These are phyloP conservation scores for Sisyra terminalis DNA, from an alignment of 2,888 invertebrate genomes.

Conservation along the genomic window DNA sequence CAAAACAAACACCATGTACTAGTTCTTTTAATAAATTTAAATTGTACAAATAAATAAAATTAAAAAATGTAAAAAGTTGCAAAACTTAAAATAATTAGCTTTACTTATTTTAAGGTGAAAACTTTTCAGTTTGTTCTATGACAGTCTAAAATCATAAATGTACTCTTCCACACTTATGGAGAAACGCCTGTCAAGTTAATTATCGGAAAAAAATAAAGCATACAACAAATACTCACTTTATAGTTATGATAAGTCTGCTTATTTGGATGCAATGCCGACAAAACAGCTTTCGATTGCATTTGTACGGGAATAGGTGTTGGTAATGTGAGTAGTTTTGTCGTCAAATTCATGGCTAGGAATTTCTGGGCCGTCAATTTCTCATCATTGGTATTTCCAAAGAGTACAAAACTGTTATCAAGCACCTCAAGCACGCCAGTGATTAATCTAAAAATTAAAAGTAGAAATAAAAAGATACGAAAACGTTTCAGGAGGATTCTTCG, in stretches of 20 bases:
- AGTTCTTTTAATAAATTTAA: no score
- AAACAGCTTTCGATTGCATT: slow-evolving; percentile 62
- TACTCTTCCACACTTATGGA: not conserved
- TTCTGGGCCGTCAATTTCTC: slow-evolving; percentile 31
- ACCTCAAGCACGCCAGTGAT: slow-evolving; percentile 52
- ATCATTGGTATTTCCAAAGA: slow-evolving; percentile 30
- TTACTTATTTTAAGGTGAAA: not conserved
- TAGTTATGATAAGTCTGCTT: slow-evolving; percentile 66
- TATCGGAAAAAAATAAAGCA: not conserved
- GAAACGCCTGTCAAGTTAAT: not conserved
- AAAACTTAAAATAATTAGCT: slow-evolving; percentile 1
- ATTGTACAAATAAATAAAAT: no score
- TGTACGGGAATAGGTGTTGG: slow-evolving; percentile 58
- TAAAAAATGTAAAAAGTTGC: slow-evolving; percentile 23
- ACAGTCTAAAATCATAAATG: not conserved
- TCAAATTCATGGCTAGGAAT: slow-evolving; percentile 43
- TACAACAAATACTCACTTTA: slow-evolving; percentile 39
- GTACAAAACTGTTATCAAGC: slow-evolving; percentile 51
- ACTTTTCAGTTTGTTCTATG: no score
- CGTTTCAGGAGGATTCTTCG: not conserved
- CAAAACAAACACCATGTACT: no score
- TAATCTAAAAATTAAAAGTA: slow-evolving; percentile 29
- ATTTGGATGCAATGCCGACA: slow-evolving; percentile 63
- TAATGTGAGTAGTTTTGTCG: slow-evolving; percentile 45
- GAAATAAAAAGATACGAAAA: slow-evolving; percentile 5